Evolutionary conservation across 1,140 invertebrate species (phyloP), one percentile per base, ranked within the genome.

Genomic region (Drosophila lowei): DNA sequence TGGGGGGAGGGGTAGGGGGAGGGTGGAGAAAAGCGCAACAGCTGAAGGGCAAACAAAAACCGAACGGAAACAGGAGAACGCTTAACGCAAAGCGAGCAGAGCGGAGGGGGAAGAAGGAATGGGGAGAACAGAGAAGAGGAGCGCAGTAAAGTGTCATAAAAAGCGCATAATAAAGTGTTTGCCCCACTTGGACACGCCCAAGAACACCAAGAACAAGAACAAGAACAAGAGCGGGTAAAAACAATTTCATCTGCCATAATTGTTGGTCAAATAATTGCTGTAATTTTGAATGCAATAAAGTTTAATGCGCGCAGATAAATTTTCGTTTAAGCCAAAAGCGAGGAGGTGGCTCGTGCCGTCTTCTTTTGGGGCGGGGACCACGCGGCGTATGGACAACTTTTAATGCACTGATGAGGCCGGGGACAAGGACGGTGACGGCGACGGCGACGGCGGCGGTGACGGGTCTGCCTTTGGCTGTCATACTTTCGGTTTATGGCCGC

Each of bases 221-320:
- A 23, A 23, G 16, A 15, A 53, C 44, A 28, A 34, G 34, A 41
- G 61, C 15, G 11, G 23, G 15, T 23, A 55, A 38, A 28, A 53
- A 53, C 49, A 52, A 52, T 53, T 52, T 62, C 49, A 46, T 73
- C 71, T 57, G 62, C 72, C 72, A 86, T 85, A 85, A 85, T 85
- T 85, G 80, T 64, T 74, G 70, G 68, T 74, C 83, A 71, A 81
- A 86, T 86, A 83, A 86, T 88, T 75, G 81, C 83, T 72, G 66
- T 78, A 88, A 86, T 86, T 86, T 88, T 81, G 77, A 78, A 71
- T 72, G 83, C 74, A 70, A 86, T 86, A 74, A 86, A 86, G 64
- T 88, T 86, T 86, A 86, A 86, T 81, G 78, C 25, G 73, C 53
- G 44, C 56, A 81, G 81, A 86, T 86, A 86, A 86, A 86, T 88